A percentile compares a stretch with the other conserved stretches of the same genome.
These are phyloP conservation scores for Sphaerophoria rueppellii DNA, from an alignment of 2,888 invertebrate genomes.

Conservation along the genomic window DNA sequence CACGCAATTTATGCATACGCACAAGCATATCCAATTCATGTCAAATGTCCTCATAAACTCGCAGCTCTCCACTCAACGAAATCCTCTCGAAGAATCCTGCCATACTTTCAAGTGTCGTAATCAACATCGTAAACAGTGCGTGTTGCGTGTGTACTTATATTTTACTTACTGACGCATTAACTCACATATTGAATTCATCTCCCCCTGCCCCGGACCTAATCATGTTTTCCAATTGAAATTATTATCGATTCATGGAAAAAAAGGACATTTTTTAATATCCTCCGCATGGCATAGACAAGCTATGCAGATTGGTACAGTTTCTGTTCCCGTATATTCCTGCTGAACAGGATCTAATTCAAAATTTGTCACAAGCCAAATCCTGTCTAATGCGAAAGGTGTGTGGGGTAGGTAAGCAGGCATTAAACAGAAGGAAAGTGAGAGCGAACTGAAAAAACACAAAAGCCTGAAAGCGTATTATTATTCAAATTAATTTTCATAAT, in stretches of 20 bases:
- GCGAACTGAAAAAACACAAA: slow-evolving; percentile 11
- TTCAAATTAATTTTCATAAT: slow-evolving; percentile 78
- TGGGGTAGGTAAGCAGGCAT: slow-evolving; percentile 19
- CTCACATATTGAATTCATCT: slow-evolving; percentile 51
- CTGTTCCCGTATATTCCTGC: slow-evolving; percentile 3
- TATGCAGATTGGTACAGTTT: slow-evolving; percentile 41
- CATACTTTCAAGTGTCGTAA: slow-evolving; percentile 61
- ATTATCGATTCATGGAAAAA: slow-evolving; percentile 57
- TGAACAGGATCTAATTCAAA: slow-evolving; percentile 51
- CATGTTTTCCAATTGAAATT: slow-evolving; percentile 69
- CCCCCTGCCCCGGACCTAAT: slow-evolving; percentile 28
- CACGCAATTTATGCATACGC: slow-evolving; percentile 25
- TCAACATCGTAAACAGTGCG: slow-evolving; percentile 43
- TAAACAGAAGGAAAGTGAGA: not conserved
- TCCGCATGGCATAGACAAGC: slow-evolving; percentile 5
- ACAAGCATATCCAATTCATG: slow-evolving; percentile 10
- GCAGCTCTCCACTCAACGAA: not conserved
- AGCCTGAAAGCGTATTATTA: slow-evolving; percentile 77
- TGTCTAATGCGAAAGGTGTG: slow-evolving; percentile 45
- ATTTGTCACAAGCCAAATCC: slow-evolving; percentile 70
- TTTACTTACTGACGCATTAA: not conserved
- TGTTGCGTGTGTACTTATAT: not conserved
- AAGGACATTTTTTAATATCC: slow-evolving; percentile 36
- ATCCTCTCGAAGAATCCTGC: slow-evolving; percentile 66
- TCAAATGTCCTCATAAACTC: slow-evolving; percentile 7